These are phyloP conservation scores for Malurus alboscapulatus DNA, from an alignment of 2,113 vertebrate genomes.

Conservation along the genomic window DNA sequence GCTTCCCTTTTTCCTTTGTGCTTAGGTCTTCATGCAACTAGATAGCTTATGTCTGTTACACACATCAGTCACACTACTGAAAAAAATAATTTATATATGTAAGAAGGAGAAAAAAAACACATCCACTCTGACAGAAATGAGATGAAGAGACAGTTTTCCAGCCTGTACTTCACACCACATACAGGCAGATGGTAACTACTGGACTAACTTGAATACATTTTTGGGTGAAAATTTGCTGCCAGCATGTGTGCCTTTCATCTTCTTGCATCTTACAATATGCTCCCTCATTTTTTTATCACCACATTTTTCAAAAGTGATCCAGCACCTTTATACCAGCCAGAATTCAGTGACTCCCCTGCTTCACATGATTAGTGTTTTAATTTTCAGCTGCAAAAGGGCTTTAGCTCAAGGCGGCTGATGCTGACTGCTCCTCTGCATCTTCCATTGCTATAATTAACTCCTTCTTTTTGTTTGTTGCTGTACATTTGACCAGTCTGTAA, in stretches of 20 bases:
- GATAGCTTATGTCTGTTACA: background rate
- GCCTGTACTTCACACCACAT: background rate
- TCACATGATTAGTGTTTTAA: background rate
- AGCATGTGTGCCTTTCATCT: background rate
- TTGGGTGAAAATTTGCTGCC: background rate
- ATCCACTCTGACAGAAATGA: background rate
- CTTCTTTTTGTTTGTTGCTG: background rate
- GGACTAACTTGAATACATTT: background rate
- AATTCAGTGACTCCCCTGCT: background rate
- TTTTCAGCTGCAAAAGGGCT: background rate
- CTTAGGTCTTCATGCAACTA: background rate
- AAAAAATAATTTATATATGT: background rate
- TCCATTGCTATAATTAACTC: background rate
- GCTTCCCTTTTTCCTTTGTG: background rate
- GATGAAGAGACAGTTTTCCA: background rate
- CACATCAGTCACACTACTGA: background rate
- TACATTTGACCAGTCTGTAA: background rate
- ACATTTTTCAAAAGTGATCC: background rate
- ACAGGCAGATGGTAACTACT: background rate
- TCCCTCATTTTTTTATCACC: background rate
- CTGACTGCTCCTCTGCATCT: background rate
- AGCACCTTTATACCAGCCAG: background rate
- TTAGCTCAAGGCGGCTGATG: background rate
- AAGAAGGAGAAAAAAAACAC: background rate
- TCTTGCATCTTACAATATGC: background rate